Conservation (phyloP, 23 tunicate genomes). For the Clavelina lepadiformis region DNA sequence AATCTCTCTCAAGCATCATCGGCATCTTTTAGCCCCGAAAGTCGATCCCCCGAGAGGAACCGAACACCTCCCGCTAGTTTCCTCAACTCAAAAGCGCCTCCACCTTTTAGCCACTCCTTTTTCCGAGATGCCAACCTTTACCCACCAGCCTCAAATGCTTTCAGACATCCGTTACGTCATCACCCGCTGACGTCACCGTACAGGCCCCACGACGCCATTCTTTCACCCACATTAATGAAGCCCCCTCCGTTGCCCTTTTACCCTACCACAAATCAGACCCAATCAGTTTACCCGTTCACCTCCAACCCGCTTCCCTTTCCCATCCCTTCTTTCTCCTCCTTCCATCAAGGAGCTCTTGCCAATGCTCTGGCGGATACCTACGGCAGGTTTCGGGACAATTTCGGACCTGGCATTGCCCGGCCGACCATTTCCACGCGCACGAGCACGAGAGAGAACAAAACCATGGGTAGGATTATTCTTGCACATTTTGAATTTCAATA, state of each 20-base stretch:
- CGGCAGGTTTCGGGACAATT: background rate
- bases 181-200: background rate
- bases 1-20: no score
- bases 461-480: background rate
- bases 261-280: constrained; percentile 16
- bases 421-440: constrained; percentile 16
- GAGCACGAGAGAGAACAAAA: constrained; percentile 20
- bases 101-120: constrained; percentile 6
- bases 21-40: no score
- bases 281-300: constrained; percentile 14
- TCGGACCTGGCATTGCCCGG: constrained; percentile 6
- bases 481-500: background rate
- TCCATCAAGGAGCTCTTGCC: constrained; percentile 13
- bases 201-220: background rate
- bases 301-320: constrained; percentile 16
- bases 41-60: no score
- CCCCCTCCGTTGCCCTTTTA: constrained; percentile 10
- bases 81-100: no score
- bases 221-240: constrained; percentile 4
- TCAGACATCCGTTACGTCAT: constrained; percentile 19
- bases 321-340: constrained; percentile 6
- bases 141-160: constrained; percentile 11
- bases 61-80: no score
- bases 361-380: constrained; percentile 21
- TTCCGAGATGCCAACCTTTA: constrained; percentile 7